These are phyloP conservation scores for Melanaphis sacchari DNA, from an alignment of 1,140 invertebrate species.

Conservation along the genomic window DNA sequence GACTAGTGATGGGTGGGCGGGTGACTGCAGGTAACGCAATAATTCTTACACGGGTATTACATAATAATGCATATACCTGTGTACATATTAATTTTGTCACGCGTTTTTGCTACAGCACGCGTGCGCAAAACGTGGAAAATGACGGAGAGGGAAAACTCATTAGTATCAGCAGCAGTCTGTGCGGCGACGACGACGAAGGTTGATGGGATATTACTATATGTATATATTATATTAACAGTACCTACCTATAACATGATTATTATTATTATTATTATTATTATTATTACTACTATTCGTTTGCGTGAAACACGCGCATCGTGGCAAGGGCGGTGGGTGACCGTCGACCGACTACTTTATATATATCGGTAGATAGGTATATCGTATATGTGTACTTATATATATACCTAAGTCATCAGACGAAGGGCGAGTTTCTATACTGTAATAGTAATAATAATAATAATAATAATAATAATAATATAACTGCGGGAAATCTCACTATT, in stretches of 20 bases:
- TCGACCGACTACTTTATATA: neutral
- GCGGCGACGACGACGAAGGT: neutral
- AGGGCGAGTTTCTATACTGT: neutral
- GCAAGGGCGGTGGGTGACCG: neutral
- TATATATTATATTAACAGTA: slow-evolving; percentile 20
- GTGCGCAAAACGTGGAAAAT: slow-evolving; percentile 20
- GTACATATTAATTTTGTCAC: neutral
- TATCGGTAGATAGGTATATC: neutral
- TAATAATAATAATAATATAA: slow-evolving; percentile 15
- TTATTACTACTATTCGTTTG: slow-evolving; percentile 25
- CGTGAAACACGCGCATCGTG: slow-evolving; percentile 27
- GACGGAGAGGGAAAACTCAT: slow-evolving; percentile 37
- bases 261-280: slow-evolving; percentile 19
- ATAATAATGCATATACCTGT: neutral
- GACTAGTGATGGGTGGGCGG: neutral
- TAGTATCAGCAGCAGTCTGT: slow-evolving; percentile 20
- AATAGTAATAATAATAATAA: neutral
- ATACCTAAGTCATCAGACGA: neutral
- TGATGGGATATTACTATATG: neutral
- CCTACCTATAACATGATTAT: slow-evolving; percentile 14
- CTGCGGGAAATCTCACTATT: slow-evolving; percentile 19
- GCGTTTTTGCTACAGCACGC: neutral
- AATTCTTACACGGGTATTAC: slow-evolving; percentile 1
- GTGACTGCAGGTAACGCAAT: neutral
- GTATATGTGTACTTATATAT: neutral